Evolutionary conservation across 2,888 invertebrate species (phyloP).

Genomic region (Sarcophaga subvicina): DNA sequence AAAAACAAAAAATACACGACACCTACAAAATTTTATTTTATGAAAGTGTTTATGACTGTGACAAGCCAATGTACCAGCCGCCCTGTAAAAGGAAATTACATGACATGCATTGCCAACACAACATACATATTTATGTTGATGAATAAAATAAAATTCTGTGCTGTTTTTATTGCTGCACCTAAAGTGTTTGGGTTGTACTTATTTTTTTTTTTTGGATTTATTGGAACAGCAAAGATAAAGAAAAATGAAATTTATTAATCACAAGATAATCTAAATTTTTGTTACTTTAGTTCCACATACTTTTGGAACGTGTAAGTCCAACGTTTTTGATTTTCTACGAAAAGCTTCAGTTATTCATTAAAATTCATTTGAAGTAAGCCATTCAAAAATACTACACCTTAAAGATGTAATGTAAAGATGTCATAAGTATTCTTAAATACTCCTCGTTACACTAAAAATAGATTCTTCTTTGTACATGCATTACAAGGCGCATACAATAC

Average conservation of each 20-base stretch:
- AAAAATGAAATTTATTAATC: no score
- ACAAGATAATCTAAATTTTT: no score
- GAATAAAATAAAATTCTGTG: slow-evolving; percentile 31
- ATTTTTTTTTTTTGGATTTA: not conserved
- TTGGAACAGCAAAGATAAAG: no score
- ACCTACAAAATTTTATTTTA: slow-evolving; percentile 68
- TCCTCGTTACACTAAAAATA: not conserved
- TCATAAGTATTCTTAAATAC: not conserved
- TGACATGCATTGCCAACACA: slow-evolving; percentile 16
- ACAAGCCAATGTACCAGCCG: slow-evolving; percentile 50
- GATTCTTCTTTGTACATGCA: not conserved
- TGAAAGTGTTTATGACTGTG: slow-evolving; percentile 67
- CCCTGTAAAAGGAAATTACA: slow-evolving; percentile 46
- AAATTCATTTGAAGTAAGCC: no score
- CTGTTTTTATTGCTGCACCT: not conserved
- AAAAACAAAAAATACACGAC: slow-evolving; percentile 44
- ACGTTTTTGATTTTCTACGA: no score
- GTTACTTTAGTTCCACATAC: no score
- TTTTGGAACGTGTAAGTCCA: no score
- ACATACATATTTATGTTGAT: slow-evolving; percentile 48
- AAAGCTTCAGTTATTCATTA: no score
- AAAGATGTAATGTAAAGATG: no score
- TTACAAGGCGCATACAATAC: not conserved
- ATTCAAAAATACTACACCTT: no score
- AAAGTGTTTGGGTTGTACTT: slow-evolving; percentile 2